Percentiles rank a stretch among this genome's conserved stretches.
These are phyloP conservation scores for Drosophila equinoxialis DNA, from an alignment of 1,140 invertebrate genomes.

Conservation along the genomic window DNA sequence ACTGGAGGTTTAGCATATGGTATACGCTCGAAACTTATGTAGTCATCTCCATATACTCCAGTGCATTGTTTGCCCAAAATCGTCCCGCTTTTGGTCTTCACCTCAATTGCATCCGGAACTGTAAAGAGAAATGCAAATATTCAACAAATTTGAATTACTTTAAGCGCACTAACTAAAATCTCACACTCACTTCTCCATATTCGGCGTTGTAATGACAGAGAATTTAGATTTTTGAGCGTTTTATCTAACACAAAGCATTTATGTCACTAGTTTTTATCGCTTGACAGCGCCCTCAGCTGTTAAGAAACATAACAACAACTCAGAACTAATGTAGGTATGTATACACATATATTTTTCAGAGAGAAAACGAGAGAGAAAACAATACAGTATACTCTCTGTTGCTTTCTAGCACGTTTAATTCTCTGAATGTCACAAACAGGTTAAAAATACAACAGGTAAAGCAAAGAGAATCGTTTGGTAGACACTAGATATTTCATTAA, in stretches of 20 bases:
- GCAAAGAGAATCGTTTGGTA: background rate
- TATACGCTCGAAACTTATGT: conserved; percentile 84
- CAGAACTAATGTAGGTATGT: background rate
- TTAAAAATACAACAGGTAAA: background rate
- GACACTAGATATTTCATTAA: background rate
- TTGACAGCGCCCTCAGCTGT: background rate
- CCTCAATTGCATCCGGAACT: conserved; percentile 8
- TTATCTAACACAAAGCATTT: conserved; percentile 54
- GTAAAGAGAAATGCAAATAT: background rate
- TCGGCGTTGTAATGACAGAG: conserved; percentile 23
- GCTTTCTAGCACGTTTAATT: conserved; percentile 12
- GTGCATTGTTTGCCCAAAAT: conserved; percentile 53
- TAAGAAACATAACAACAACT: conserved; percentile 14
- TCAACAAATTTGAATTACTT: background rate
- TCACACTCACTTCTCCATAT: conserved; percentile 47
- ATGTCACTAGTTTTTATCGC: conserved; percentile 38
- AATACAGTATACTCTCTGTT: conserved; percentile 48
- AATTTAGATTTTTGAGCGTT: conserved; percentile 12
- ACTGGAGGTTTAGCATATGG: conserved; percentile 88
- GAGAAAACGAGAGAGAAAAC: background rate
- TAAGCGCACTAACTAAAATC: too few species aligned
- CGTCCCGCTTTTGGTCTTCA: conserved; percentile 43
- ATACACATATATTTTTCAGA: background rate
- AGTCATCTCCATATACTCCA: conserved; percentile 65
- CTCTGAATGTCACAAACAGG: background rate